Evolutionary conservation across 2,797 vertebrate genomes (phyloP).

Genomic region (Aselliscus stoliczkanus): DNA sequence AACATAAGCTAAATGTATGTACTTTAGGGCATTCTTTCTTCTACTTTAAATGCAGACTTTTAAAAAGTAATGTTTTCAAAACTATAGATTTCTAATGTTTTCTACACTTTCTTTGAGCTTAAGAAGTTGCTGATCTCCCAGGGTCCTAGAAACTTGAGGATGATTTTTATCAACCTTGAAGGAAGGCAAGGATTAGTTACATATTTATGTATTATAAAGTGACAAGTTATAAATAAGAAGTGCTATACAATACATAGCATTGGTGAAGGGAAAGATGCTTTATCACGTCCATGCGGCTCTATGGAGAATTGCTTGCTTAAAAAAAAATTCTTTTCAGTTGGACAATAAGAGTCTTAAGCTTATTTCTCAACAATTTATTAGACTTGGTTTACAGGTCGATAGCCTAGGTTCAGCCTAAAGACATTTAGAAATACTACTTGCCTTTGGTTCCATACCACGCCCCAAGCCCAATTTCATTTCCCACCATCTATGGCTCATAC

Average conservation of each 20-base stretch:
- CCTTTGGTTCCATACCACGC: background rate
- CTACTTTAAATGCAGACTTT: background rate
- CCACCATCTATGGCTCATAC: background rate
- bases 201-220: background rate
- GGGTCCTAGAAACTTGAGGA: background rate
- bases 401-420: background rate
- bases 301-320: background rate
- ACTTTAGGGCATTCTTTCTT: background rate
- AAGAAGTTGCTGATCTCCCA: background rate
- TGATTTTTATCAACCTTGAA: conserved; percentile 1
- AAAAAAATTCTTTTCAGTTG: background rate
- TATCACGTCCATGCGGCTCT: background rate
- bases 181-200: background rate
- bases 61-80: background rate
- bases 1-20: background rate
- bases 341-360: background rate
- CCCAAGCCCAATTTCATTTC: background rate
- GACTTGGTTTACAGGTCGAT: background rate
- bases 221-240: background rate
- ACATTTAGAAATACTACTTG: background rate
- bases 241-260: background rate
- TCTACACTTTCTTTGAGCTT: background rate
- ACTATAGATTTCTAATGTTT: background rate
- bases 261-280: background rate
- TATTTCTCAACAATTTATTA: background rate